phyloP scores from a whole-genome alignment of 2,113 vertebrate species.

The Sander vitreus region DNA sequence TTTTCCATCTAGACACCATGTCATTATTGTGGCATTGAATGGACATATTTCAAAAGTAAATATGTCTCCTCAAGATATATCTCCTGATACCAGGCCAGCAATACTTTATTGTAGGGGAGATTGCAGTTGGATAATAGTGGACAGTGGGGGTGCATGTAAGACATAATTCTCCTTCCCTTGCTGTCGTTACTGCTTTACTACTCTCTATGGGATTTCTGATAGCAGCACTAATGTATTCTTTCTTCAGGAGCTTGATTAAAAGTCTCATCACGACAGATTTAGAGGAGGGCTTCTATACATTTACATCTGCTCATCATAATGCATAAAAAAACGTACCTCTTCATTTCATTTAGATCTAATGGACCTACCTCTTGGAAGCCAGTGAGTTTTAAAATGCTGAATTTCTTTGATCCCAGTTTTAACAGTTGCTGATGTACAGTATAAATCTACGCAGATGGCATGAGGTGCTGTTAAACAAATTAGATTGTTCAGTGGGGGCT shows the following conservation, averaged over 20 bases:
- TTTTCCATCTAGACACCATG: background rate
- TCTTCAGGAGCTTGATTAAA: slow-evolving; percentile 69
- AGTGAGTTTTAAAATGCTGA: slow-evolving; percentile 37
- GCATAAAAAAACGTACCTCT: slow-evolving; percentile 24
- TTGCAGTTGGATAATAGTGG: slow-evolving; percentile 57
- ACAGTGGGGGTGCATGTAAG: slow-evolving; percentile 59
- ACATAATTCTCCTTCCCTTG: slow-evolving; percentile 64
- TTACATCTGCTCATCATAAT: slow-evolving; percentile 60
- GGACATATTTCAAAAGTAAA: slow-evolving; percentile 33
- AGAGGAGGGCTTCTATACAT: slow-evolving; percentile 42
- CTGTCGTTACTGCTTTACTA: slow-evolving; percentile 57
- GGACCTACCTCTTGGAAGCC: slow-evolving; percentile 18
- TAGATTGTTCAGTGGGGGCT: slow-evolving; percentile 33
- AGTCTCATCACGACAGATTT: slow-evolving; percentile 60
- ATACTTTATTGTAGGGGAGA: slow-evolving; percentile 43
- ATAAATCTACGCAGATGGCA: slow-evolving; percentile 41
- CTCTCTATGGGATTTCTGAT: slow-evolving; percentile 62
- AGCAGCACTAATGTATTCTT: slow-evolving; percentile 68
- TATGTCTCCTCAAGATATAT: slow-evolving; percentile 24
- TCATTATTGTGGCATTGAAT: background rate
- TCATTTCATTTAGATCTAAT: slow-evolving; percentile 42
- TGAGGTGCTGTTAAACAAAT: slow-evolving; percentile 56
- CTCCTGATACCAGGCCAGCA: slow-evolving; percentile 22
- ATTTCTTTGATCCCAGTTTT: slow-evolving; percentile 24
- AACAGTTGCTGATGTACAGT: slow-evolving; percentile 9